phyloP scores from a whole-genome alignment of 2,797 vertebrate genomes.

The Peromyscus attwateri region DNA sequence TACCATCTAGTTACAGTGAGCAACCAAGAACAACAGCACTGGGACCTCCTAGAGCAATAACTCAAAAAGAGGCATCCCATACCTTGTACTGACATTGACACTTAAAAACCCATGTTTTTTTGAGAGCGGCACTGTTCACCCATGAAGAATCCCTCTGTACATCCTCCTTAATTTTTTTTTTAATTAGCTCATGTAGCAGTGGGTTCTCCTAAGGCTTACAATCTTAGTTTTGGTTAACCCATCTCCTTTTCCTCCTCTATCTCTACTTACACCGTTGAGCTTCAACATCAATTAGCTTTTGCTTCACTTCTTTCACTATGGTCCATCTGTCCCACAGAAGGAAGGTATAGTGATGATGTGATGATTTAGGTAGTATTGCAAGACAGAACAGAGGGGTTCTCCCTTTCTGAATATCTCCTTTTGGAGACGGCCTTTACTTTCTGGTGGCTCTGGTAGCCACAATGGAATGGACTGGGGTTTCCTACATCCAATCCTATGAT shows the following conservation, averaged over 20 bases:
- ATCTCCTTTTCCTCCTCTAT: not conserved
- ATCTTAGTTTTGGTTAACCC: not conserved
- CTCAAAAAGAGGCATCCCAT: not conserved
- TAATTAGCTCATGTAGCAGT: not conserved
- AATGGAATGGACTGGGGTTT: not conserved
- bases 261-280: not conserved
- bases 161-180: not conserved
- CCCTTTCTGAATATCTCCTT: not conserved
- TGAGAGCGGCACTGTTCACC: not conserved
- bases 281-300: not conserved
- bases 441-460: not conserved
- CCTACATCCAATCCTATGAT: not conserved
- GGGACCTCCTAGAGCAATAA: not conserved
- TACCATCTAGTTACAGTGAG: not conserved
- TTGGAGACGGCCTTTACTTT: not conserved
- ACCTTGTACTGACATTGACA: not conserved
- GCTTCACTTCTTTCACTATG: not conserved
- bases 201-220: not conserved
- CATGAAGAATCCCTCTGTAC: not conserved
- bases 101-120: not conserved
- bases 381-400: not conserved
- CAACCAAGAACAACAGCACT: not conserved
- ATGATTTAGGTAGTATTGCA: not conserved
- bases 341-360: not conserved
- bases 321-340: fast-evolving